Base-by-base conservation (phyloP, 2,888 invertebrate genomes). In the Rotaria magnacalcarata region DNA sequence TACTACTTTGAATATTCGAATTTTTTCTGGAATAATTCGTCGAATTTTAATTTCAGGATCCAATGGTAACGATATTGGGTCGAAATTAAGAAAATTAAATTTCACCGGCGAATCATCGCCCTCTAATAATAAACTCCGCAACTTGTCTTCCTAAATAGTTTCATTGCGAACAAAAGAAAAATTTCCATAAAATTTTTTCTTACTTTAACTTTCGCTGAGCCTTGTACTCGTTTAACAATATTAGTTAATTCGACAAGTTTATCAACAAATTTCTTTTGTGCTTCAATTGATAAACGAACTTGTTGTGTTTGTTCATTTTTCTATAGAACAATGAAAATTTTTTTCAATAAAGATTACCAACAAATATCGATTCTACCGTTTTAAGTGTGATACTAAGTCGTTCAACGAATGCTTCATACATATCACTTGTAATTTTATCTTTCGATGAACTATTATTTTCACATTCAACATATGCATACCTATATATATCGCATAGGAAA, bases 1-100 rank as follows among this genome's bases (percentile, higher is more conserved):
- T 0, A 96, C 96, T 56, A 97, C 97, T 88, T 98, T 98, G 92
- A 98, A 99, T 0, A 99, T 93, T 84, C 94, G 94, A 0, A 97
- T 96, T 90, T 95, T 95, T 89, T 95, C 94, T 19, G 90, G 89
- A 67, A 89, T 88, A 47, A 98, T 95, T 85, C 95, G 96, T 90
- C 94, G 94, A 87, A 98, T 95, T 86, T 93, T 94, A 50, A 97
- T 94, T 88, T 94, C 94, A 0, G 99, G 98, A 92, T 99, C 97
- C 19, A 99, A 91, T 0, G 98, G 97, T 89, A 98, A 94, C 0
- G 96, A 96, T 90, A 98, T 94, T 0, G 96, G 94, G n/a, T 97
- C 96, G 91, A 97, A 96, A 90, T 94, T 94, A 0, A 94, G 93
- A 91, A 97, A 96, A 50, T 86, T 85, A 85, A 86, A 86, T 85